phyloP scores from a whole-genome alignment of 2,797 vertebrate species.

The Sebastes elongatus region DNA sequence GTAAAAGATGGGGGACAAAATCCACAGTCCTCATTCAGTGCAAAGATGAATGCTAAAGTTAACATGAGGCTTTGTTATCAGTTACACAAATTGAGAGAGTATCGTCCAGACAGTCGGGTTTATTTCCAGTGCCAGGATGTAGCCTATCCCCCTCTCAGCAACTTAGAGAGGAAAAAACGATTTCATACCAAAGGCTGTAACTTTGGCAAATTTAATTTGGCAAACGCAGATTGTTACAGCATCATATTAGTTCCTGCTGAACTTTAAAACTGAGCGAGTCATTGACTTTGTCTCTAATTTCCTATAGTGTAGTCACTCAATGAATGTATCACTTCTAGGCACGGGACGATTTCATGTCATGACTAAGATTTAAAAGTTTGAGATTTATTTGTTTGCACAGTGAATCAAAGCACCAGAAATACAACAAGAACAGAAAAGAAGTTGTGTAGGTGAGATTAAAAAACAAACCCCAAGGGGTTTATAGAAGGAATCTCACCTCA shows the following conservation, averaged over 20 bases:
- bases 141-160: not conserved
- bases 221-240: not conserved
- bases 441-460: too few relatives aligned
- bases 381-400: too few relatives aligned
- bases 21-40: not conserved
- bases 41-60: not conserved
- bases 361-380: too few relatives aligned
- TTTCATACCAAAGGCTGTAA: not conserved
- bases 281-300: not conserved
- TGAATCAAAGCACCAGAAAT: too few relatives aligned
- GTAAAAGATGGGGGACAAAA: not conserved
- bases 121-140: not conserved
- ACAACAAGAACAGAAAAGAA: too few relatives aligned
- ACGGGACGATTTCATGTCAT: too few relatives aligned
- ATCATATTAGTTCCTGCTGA: not conserved
- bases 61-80: not conserved
- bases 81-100: not conserved
- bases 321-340: too few relatives aligned
- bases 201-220: not conserved
- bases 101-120: not conserved
- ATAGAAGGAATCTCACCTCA: too few relatives aligned
- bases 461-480: too few relatives aligned
- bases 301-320: too few relatives aligned
- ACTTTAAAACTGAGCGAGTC: not conserved
- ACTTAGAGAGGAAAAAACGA: not conserved